phyloP scores from a whole-genome alignment of 2,888 invertebrate species.

The Rhogogaster chlorosoma region DNA sequence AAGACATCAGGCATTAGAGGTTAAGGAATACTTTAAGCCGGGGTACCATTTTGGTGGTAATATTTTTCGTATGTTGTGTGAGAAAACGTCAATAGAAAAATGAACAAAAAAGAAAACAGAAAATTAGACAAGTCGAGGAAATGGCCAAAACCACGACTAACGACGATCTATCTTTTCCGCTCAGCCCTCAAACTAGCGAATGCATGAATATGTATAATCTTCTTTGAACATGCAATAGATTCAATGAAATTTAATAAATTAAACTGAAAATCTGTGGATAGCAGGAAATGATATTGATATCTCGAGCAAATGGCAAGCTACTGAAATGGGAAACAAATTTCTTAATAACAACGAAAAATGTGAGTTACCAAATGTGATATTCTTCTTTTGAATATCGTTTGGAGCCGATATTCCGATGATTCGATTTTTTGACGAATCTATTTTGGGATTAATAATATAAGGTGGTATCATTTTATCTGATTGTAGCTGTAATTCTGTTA shows the following conservation, averaged over 20 bases:
- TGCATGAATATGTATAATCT: not conserved
- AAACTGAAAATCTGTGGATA: constrained; percentile 29
- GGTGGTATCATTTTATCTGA: constrained; percentile 3
- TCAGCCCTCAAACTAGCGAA: constrained; percentile 2
- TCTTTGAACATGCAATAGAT: constrained; percentile 25
- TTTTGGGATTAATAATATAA: not conserved
- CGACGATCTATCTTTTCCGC: constrained; percentile 9
- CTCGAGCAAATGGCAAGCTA: constrained; percentile 33
- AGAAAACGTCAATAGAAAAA: not conserved
- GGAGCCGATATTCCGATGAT: constrained; percentile 45
- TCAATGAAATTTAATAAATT: constrained; percentile 27
- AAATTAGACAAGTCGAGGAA: constrained; percentile 10
- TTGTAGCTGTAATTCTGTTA: not conserved
- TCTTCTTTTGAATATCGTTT: constrained; percentile 58
- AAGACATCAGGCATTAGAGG: constrained; percentile 27
- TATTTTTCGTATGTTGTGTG: not conserved
- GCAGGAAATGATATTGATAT: not conserved
- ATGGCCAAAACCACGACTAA: constrained; percentile 4
- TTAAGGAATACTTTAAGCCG: constrained; percentile 33
- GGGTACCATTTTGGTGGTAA: constrained; percentile 17
- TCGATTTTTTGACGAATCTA: constrained; percentile 11
- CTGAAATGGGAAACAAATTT: constrained; percentile 54
- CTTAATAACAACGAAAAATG: constrained; percentile 56
- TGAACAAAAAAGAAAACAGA: constrained; percentile 28
- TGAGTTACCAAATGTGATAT: constrained; percentile 56